Conservation (phyloP, 2,113 vertebrate genomes). For the Ancistrus triradiatus region DNA sequence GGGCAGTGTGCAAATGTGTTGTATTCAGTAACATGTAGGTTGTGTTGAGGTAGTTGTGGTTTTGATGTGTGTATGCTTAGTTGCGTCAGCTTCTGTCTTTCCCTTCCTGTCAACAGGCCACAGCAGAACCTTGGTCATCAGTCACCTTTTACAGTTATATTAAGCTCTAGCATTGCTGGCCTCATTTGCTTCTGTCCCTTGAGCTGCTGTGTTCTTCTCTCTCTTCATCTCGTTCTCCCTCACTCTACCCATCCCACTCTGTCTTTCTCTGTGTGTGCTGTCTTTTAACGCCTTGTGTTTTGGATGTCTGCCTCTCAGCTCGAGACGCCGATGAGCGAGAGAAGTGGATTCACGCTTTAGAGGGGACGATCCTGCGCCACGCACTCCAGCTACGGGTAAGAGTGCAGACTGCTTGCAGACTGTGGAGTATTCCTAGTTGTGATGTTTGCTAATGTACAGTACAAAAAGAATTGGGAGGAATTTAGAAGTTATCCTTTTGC, state of each 20-base stretch:
- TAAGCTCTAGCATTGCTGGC: constrained; percentile 1
- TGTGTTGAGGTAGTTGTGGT: constrained; percentile 4
- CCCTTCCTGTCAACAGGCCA: not conserved
- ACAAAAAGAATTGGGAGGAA: not conserved
- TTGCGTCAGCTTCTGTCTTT: not conserved
- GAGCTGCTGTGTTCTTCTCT: not conserved
- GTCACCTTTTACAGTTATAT: not conserved
- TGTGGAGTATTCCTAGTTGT: not conserved
- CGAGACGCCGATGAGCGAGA: constrained; percentile 97
- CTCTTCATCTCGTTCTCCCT: not conserved
- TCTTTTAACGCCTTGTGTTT: constrained; percentile 48
- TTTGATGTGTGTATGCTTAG: constrained; percentile 35
- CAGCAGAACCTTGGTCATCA: not conserved
- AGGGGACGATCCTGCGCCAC: constrained; percentile 96
- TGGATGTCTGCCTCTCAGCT: constrained; percentile 68
- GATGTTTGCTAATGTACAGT: too few species aligned
- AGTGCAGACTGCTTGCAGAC: not conserved
- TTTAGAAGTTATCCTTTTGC: too few species aligned
- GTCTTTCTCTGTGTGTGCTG: constrained; percentile 1
- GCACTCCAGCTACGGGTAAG: constrained; percentile 90
- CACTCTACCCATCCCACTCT: not conserved
- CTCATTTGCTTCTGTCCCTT: not conserved
- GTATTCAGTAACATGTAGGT: too few species aligned
- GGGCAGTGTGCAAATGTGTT: constrained; percentile 18
- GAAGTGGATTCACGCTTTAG: constrained; percentile 99